Evolutionary conservation across 2,113 vertebrate genomes (phyloP).

Genomic region (Salvelinus alpinus): DNA sequence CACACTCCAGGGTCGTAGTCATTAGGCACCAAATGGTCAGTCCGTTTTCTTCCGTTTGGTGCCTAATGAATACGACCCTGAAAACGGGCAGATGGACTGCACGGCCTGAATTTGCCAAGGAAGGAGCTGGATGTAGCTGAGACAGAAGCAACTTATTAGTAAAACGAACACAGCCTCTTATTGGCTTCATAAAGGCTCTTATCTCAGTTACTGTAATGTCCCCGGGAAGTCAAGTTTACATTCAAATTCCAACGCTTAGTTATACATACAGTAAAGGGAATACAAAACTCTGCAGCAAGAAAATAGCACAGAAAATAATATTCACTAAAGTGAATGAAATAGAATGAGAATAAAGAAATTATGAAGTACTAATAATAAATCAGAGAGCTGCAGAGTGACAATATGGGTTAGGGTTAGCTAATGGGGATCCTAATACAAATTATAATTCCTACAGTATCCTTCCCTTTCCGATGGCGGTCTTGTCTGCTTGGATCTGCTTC

Average conservation of each 20-base stretch:
- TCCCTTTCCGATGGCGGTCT: neutral
- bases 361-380: neutral
- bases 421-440: too few relatives aligned
- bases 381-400: neutral
- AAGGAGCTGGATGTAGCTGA: too few relatives aligned
- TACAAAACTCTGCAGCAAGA: neutral
- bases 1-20: too few relatives aligned
- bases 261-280: neutral
- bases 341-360: neutral
- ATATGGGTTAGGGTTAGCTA: neutral
- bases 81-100: too few relatives aligned
- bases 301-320: neutral
- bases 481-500: neutral
- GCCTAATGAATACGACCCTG: too few relatives aligned
- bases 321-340: neutral
- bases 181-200: neutral
- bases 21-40: too few relatives aligned
- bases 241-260: neutral
- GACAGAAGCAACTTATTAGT: neutral
- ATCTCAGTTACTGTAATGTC: neutral
- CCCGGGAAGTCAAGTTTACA: neutral
- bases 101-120: too few relatives aligned
- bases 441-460: neutral
- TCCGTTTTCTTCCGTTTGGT: too few relatives aligned
- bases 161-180: neutral